A percentile compares a stretch with the other conserved stretches of the same genome.
phyloP scores from a whole-genome alignment of 2,113 vertebrate genomes.

The Clupea harengus region DNA sequence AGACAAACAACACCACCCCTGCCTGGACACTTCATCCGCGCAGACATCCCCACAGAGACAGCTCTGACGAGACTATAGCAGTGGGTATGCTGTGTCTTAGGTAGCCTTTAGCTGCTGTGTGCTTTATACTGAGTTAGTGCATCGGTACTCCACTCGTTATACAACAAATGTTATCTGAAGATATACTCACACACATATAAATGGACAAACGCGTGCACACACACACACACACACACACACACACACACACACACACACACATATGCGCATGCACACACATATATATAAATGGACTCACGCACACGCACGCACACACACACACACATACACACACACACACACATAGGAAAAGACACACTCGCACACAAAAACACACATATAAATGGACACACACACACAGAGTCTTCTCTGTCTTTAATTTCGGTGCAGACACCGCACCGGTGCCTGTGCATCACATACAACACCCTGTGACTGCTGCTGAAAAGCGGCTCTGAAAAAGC shows the following conservation, averaged over 20 bases:
- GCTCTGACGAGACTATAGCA: too few relatives aligned
- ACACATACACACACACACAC: not conserved
- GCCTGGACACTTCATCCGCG: too few relatives aligned
- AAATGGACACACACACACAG: too few relatives aligned
- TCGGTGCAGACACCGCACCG: not conserved
- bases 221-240: not conserved
- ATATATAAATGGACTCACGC: too few relatives aligned
- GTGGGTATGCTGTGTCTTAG: too few relatives aligned
- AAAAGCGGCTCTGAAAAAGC: not conserved
- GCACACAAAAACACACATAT: not conserved
- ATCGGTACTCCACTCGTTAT: too few relatives aligned
- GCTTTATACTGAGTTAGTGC: too few relatives aligned
- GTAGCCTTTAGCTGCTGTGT: too few relatives aligned
- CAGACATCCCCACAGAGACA: too few relatives aligned
- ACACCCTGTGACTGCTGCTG: not conserved
- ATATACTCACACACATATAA: too few relatives aligned
- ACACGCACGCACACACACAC: not conserved
- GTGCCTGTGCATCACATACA: not conserved
- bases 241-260: not conserved
- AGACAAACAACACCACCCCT: not conserved
- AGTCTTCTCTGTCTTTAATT: not conserved
- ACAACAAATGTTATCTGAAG: too few relatives aligned
- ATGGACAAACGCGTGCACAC: not conserved
- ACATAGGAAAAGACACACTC: not conserved
- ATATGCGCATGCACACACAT: not conserved